Evolutionary conservation across 2,888 invertebrate species (phyloP).

Genomic region (Mesorhabditis belari): DNA sequence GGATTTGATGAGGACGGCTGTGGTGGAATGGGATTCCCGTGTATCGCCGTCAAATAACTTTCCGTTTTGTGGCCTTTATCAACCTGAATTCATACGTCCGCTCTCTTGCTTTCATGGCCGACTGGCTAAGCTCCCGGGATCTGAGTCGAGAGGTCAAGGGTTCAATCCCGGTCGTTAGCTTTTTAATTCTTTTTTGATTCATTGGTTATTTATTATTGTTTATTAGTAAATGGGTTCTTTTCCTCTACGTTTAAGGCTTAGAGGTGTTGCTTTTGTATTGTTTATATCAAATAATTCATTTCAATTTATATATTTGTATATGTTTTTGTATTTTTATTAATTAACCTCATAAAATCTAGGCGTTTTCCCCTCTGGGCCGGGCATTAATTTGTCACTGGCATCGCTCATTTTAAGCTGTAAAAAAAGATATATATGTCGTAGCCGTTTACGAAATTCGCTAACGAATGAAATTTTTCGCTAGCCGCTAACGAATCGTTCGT

Average conservation of each 20-base stretch:
- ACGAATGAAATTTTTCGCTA: too few species aligned
- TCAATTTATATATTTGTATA: too few species aligned
- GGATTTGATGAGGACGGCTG: conserved; percentile 1
- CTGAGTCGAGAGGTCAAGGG: background rate
- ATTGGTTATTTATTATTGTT: too few species aligned
- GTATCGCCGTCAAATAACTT: conserved; percentile 44
- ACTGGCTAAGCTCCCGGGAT: background rate
- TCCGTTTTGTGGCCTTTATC: conserved; percentile 49
- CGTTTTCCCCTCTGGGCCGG: conserved; percentile 35
- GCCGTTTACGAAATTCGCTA: too few species aligned
- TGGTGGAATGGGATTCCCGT: conserved; percentile 35
- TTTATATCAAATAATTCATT: background rate
- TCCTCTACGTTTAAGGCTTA: background rate
- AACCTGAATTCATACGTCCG: conserved; percentile 17
- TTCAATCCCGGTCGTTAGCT: background rate
- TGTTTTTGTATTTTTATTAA: too few species aligned
- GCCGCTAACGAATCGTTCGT: too few species aligned
- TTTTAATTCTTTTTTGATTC: too few species aligned
- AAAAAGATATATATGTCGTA: too few species aligned
- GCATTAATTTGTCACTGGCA: conserved; percentile 23
- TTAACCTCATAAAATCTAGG: conserved; percentile 15
- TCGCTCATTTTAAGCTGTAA: too few species aligned
- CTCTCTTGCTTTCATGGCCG: background rate
- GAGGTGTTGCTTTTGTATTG: background rate
- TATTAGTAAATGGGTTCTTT: too few species aligned